Evolutionary conservation across 2,113 vertebrate genomes (phyloP).

Genomic region (Saccopteryx bilineata): DNA sequence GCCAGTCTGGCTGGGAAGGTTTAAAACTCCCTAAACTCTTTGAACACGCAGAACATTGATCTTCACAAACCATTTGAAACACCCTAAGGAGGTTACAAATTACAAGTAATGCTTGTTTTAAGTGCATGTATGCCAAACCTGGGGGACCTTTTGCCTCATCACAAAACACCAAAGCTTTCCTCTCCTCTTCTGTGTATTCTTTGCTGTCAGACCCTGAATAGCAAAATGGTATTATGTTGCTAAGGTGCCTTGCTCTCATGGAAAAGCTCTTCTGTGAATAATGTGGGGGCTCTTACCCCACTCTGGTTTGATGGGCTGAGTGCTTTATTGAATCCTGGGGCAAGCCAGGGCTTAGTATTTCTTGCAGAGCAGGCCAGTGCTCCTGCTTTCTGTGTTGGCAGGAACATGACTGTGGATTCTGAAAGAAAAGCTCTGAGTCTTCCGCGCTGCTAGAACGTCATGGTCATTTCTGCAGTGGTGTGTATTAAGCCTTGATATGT

Average conservation of each 20-base stretch:
- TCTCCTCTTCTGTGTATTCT: slow-evolving; percentile 50
- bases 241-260: not conserved
- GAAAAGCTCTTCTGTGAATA: slow-evolving; percentile 16
- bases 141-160: slow-evolving; percentile 63
- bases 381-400: not conserved
- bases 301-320: not conserved
- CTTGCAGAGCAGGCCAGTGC: not conserved
- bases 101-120: slow-evolving; percentile 74
- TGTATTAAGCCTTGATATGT: not conserved
- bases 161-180: slow-evolving; percentile 33
- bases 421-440: not conserved
- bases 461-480: not conserved
- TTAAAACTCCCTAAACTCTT: slow-evolving; percentile 81
- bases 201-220: slow-evolving; percentile 59
- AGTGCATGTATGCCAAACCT: slow-evolving; percentile 56
- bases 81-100: slow-evolving; percentile 78
- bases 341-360: not conserved
- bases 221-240: slow-evolving; percentile 9
- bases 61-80: slow-evolving; percentile 78
- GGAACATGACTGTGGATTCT: not conserved
- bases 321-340: slow-evolving; percentile 8
- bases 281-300: not conserved
- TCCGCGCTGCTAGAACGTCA: not conserved
- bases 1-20: slow-evolving; percentile 66
- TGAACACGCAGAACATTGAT: slow-evolving; percentile 79